Percentiles rank a stretch among this genome's conserved stretches.
These are phyloP conservation scores for Anolis apletophallus DNA, from an alignment of 2,797 vertebrate species.

Conservation along the genomic window DNA sequence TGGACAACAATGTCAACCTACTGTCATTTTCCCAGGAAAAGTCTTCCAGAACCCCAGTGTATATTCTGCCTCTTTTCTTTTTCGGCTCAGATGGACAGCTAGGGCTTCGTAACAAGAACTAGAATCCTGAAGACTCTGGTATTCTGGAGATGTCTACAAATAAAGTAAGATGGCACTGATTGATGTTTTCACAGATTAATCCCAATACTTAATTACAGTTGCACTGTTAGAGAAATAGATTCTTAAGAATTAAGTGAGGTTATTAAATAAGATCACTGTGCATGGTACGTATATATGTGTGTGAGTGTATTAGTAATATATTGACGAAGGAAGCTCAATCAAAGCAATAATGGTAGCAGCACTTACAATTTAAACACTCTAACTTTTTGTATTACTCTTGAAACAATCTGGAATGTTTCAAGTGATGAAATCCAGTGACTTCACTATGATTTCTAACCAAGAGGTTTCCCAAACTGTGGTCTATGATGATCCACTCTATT, in stretches of 20 bases:
- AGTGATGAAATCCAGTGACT: not conserved
- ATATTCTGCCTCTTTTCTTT: conserved; percentile 91
- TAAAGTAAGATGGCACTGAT: conserved; percentile 31
- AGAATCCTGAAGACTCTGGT: conserved; percentile 91
- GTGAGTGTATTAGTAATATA: not conserved
- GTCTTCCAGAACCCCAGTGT: conserved; percentile 96
- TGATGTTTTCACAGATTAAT: not conserved
- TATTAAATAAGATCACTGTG: not conserved
- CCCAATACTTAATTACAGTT: not conserved
- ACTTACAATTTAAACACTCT: not conserved
- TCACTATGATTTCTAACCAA: not conserved
- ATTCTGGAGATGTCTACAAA: conserved; percentile 86
- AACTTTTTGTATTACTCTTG: not conserved
- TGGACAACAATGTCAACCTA: conserved; percentile 61
- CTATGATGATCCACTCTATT: not conserved
- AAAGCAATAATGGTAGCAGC: conserved; percentile 10
- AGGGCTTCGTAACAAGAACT: conserved; percentile 89
- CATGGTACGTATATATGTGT: not conserved
- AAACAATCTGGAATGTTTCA: not conserved
- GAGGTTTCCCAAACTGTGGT: not conserved
- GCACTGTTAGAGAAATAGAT: not conserved
- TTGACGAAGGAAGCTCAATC: not conserved
- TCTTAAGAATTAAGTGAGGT: not conserved
- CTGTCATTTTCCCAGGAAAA: conserved; percentile 98
- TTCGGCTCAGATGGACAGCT: conserved; percentile 87